Percentiles rank a stretch among this genome's conserved stretches.
Evolutionary conservation across 2,113 vertebrate species (phyloP).

Genomic region (Vulpes vulpes): DNA sequence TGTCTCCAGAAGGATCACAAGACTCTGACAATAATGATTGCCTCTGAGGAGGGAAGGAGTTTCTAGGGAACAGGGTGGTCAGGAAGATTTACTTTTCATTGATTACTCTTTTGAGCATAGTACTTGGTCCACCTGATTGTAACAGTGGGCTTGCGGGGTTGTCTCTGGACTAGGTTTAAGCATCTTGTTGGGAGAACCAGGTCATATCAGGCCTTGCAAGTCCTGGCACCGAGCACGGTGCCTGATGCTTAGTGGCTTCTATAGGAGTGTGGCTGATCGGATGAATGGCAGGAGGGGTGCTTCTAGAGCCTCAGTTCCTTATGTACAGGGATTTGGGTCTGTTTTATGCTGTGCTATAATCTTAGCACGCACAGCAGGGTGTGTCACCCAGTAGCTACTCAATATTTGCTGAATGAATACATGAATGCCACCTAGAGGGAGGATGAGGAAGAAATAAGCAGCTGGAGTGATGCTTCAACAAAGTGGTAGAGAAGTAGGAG

Average conservation of each 20-base stretch:
- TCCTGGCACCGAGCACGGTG: too few relatives aligned
- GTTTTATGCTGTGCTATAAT: neutral
- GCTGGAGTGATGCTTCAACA: neutral
- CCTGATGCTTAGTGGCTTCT: neutral
- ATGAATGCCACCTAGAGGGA: neutral
- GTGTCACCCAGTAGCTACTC: neutral
- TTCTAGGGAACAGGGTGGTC: neutral
- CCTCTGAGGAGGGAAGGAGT: neutral
- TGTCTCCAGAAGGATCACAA: neutral
- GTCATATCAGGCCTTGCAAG: neutral
- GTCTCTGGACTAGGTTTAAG: neutral
- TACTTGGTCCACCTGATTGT: neutral
- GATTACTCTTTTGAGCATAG: neutral
- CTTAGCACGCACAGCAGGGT: neutral
- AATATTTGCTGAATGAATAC: conserved; percentile 4
- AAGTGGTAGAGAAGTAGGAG: neutral
- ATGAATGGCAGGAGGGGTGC: neutral
- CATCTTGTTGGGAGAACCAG: neutral
- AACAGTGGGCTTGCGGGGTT: neutral
- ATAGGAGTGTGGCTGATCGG: neutral
- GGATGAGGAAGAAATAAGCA: neutral
- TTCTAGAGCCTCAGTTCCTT: neutral
- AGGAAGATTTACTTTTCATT: neutral
- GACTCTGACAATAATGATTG: neutral
- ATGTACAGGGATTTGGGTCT: neutral